A percentile compares a stretch with the other conserved stretches of the same genome.
Evolutionary conservation across 1,140 invertebrate species (phyloP).

Genomic region (Pseudomyrmex gracilis): DNA sequence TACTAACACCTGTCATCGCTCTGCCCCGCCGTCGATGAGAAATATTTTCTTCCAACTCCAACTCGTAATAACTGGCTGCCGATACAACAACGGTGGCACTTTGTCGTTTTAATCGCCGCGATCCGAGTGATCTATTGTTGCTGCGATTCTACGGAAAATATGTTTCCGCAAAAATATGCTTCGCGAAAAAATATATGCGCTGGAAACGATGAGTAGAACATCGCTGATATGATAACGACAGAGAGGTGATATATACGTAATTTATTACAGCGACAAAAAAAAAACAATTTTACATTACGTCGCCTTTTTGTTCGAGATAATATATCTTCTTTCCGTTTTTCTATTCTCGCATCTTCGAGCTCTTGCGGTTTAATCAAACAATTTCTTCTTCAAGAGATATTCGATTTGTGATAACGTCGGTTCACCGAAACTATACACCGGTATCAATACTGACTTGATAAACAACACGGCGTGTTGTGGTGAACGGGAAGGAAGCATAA

Average conservation of each 20-base stretch:
- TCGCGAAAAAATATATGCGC: constrained; percentile 43
- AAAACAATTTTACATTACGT: too few relatives aligned
- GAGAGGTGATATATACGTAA: not conserved
- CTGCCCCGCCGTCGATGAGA: not conserved
- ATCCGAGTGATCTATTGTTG: constrained; percentile 28
- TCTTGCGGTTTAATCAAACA: not conserved
- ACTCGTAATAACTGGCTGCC: constrained; percentile 36
- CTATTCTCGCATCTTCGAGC: not conserved
- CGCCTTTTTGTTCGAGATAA: not conserved
- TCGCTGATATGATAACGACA: constrained; percentile 19
- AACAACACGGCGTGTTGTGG: constrained; percentile 3
- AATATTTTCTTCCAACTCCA: constrained; percentile 20
- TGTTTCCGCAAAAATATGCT: not conserved
- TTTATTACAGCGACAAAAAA: not conserved
- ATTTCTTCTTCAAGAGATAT: not conserved
- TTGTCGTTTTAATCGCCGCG: constrained; percentile 45
- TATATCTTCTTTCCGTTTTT: not conserved
- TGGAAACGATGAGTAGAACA: constrained; percentile 13
- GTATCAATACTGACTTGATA: constrained; percentile 37
- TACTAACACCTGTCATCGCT: not conserved
- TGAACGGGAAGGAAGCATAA: constrained; percentile 46
- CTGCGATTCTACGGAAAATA: not conserved
- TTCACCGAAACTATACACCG: constrained; percentile 32
- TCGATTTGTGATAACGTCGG: not conserved
- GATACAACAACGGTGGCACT: not conserved